phyloP scores from a whole-genome alignment of 2,113 vertebrate genomes.

The Syngnathus typhle region DNA sequence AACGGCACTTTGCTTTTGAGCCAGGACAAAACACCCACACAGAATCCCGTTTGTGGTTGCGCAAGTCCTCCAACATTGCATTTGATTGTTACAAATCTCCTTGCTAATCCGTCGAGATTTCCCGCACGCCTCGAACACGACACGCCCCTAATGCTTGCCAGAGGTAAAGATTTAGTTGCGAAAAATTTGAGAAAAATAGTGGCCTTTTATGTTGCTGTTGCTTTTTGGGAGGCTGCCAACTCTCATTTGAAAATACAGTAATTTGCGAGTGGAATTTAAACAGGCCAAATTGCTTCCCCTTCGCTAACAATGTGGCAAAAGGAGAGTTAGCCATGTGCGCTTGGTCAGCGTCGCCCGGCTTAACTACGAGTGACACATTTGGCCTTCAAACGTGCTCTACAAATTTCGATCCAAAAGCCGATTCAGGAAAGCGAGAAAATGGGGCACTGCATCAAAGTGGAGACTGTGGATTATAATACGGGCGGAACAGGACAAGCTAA shows the following conservation, averaged over 20 bases:
- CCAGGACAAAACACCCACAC: background rate
- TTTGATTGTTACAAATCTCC: conserved; percentile 51
- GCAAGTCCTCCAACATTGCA: conserved; percentile 32
- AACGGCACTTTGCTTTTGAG: background rate
- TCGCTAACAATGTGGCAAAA: conserved; percentile 61
- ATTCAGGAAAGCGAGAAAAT: too few relatives aligned
- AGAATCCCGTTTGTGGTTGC: background rate
- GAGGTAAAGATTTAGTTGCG: conserved; percentile 59
- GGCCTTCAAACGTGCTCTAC: conserved; percentile 44
- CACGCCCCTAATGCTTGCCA: conserved; percentile 52
- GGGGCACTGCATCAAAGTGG: background rate
- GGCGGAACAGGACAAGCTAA: too few relatives aligned
- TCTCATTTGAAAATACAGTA: conserved; percentile 55
- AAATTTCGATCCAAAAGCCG: too few relatives aligned
- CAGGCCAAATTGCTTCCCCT: conserved; percentile 62
- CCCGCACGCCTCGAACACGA: conserved; percentile 52
- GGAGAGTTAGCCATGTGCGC: conserved; percentile 45
- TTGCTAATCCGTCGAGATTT: conserved; percentile 48
- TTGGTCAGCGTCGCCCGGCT: conserved; percentile 57
- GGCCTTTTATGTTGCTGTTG: conserved; percentile 26
- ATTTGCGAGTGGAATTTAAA: conserved; percentile 60
- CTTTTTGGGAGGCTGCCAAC: conserved; percentile 60
- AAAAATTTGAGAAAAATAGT: conserved; percentile 57
- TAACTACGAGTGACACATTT: conserved; percentile 60
- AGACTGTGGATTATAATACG: background rate